These are phyloP conservation scores for Peromyscus eremicus DNA, from an alignment of 2,797 vertebrate genomes.

Conservation along the genomic window DNA sequence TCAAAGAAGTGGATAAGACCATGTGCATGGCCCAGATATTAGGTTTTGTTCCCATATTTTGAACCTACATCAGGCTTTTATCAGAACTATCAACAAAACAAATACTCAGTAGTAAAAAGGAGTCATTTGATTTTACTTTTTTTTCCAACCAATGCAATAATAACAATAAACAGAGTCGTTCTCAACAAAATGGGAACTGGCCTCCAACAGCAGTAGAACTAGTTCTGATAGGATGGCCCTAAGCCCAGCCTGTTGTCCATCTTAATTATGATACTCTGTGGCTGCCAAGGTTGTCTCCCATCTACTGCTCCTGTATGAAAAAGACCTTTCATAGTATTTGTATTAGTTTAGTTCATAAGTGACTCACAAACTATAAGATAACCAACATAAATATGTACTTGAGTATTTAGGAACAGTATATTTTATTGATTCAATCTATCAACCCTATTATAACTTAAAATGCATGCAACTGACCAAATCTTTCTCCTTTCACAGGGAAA, in stretches of 20 bases:
- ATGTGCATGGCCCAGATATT: background rate
- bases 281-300: background rate
- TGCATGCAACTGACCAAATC: background rate
- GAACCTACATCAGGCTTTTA: background rate
- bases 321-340: background rate
- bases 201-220: background rate
- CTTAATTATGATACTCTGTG: background rate
- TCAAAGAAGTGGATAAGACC: background rate
- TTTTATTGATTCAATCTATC: conserved; percentile 4
- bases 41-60: background rate
- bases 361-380: background rate
- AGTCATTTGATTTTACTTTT: background rate
- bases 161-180: background rate
- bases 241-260: background rate
- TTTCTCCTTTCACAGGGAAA: background rate
- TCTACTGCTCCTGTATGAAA: background rate
- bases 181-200: background rate
- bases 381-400: background rate
- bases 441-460: background rate
- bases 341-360: background rate
- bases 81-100: background rate
- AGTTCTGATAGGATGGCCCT: background rate
- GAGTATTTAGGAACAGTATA: background rate
- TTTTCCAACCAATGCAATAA: background rate
- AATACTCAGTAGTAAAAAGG: background rate